Percentiles rank a stretch among this genome's conserved stretches.
Evolutionary conservation across 2,797 vertebrate genomes (phyloP).

Genomic region (Melanotaenia maccullochi): DNA sequence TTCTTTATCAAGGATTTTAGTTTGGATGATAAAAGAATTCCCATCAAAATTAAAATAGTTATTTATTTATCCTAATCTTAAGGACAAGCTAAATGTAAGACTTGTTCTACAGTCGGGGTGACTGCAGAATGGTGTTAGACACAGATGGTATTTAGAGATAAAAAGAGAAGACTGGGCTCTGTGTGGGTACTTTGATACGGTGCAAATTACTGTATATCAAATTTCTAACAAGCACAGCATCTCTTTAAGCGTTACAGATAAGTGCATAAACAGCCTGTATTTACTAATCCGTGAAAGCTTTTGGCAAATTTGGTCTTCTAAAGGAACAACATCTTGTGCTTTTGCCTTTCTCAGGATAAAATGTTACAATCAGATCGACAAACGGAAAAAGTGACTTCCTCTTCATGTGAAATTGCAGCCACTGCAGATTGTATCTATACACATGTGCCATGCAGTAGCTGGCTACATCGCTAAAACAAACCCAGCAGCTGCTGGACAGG

Average conservation of each 20-base stretch:
- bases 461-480: conserved; percentile 26
- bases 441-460: neutral
- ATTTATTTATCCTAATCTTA: neutral
- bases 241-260: conserved; percentile 1
- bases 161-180: neutral
- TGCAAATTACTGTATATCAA: conserved; percentile 1
- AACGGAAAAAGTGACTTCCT: conserved; percentile 25
- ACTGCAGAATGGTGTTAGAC: neutral
- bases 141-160: neutral
- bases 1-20: neutral
- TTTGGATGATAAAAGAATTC: neutral
- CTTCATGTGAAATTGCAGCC: conserved; percentile 8
- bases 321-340: neutral
- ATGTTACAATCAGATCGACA: neutral
- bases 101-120: neutral
- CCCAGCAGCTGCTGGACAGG: conserved; percentile 7
- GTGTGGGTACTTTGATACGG: neutral
- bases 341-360: conserved; percentile 10
- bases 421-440: conserved; percentile 17
- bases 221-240: neutral
- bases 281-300: neutral
- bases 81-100: neutral
- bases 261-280: neutral
- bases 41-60: neutral
- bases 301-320: neutral